Conservation (phyloP, 2,113 vertebrate genomes). For the Dasypus novemcinctus region DNA sequence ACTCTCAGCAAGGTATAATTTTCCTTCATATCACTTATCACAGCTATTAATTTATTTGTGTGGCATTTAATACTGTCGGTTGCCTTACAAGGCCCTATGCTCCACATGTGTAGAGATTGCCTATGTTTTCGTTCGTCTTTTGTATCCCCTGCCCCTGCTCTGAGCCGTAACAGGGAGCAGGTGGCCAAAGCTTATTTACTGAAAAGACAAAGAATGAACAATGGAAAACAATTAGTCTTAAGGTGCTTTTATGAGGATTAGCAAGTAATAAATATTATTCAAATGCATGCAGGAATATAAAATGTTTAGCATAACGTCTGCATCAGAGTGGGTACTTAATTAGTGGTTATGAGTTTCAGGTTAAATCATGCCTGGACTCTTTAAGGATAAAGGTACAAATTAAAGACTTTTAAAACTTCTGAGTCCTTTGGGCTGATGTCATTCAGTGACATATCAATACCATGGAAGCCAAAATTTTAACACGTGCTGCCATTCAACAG, state of each 20-base stretch:
- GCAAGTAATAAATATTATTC: not conserved
- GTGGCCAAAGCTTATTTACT: not conserved
- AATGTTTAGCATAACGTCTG: not conserved
- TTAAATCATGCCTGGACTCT: not conserved
- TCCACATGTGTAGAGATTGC: not conserved
- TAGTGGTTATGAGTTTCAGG: not conserved
- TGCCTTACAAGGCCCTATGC: not conserved
- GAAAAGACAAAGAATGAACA: not conserved
- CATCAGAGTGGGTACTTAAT: not conserved
- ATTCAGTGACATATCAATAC: not conserved
- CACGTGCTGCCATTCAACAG: not conserved
- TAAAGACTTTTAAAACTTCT: not conserved
- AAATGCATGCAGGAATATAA: not conserved
- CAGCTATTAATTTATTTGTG: not conserved
- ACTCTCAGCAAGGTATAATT: not conserved
- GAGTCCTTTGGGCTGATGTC: not conserved
- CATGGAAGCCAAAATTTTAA: not conserved
- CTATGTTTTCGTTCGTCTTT: not conserved
- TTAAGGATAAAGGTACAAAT: not conserved
- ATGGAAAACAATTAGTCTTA: not conserved
- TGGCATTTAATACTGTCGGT: not conserved
- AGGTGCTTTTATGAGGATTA: constrained; percentile 10
- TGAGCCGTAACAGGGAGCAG: not conserved
- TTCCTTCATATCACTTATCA: not conserved
- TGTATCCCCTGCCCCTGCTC: not conserved